These are phyloP conservation scores for Microcebus lehilahytsara DNA, from an alignment of 2,113 vertebrate genomes.

Conservation along the genomic window DNA sequence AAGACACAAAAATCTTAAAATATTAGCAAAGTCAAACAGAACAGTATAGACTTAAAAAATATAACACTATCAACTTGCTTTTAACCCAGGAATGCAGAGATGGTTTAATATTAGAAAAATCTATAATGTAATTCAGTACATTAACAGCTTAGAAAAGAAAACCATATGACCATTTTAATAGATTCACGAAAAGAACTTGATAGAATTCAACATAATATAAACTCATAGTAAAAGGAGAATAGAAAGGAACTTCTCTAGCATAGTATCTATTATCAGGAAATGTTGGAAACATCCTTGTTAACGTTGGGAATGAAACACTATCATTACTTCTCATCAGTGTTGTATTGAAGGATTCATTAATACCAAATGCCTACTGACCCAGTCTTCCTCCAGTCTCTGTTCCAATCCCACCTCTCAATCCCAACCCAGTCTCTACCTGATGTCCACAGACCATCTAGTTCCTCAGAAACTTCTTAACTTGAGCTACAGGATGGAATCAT, in stretches of 20 bases:
- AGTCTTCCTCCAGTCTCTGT: background rate
- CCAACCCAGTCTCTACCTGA: background rate
- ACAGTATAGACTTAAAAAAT: background rate
- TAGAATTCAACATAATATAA: conserved; percentile 18
- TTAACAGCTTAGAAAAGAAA: background rate
- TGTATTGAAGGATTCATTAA: background rate
- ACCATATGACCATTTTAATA: background rate
- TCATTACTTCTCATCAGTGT: background rate
- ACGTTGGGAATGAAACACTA: background rate
- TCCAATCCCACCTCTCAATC: background rate
- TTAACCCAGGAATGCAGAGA: conserved; percentile 15
- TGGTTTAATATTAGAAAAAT: conserved; percentile 43
- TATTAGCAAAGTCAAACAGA: background rate
- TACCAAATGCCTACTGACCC: background rate
- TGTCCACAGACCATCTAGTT: background rate
- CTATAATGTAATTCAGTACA: background rate
- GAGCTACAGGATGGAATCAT: background rate
- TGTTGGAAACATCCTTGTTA: background rate
- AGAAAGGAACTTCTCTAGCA: background rate
- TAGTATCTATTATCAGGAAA: background rate
- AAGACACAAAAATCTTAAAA: conserved; percentile 6
- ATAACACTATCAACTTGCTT: background rate
- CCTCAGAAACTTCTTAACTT: background rate
- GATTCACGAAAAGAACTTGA: background rate
- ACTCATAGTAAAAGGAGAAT: background rate